Base-by-base conservation (phyloP, 1,140 invertebrate genomes). In the Drosophila littoralis region DNA sequence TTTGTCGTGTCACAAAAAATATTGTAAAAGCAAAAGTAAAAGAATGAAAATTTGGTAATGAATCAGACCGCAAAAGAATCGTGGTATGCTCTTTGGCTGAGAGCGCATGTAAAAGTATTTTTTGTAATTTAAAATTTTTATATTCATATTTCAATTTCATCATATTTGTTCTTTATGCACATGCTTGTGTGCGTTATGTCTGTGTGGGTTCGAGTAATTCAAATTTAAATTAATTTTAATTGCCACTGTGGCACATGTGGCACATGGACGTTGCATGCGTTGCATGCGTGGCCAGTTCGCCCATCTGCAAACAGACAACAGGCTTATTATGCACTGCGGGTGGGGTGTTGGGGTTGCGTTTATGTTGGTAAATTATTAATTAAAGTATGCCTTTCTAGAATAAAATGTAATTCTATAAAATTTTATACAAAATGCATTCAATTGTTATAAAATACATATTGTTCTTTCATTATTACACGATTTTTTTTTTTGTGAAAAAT, bases 181-280 rank as follows among this genome's bases (percentile, higher is more conserved):
- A 17, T 15, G 13, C 13, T 15, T 22, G 12, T 40, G n/a, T 22
- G 45, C 35, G 45, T 51, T 28, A 12, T 40, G 36, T 33, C 5
- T 52, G 40, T 36, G 40, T 48, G 42, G 60, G 48, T 52, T 77
- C 40, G 63, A 60, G 77, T 77, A 75, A 85, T 77, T 85, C 80
- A 84, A 88, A 89, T 77, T 89, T 83, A 83, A 83, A 88, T 88
- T 88, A 75, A 83, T 89, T 88, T 88, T 88, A 88, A 88, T 89
- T 89, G 83, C 83, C 84, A 76, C 66, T 73, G 33, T 48, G 38
- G 15, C 43, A 22, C 10, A 12, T 36, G 10, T 32, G 32, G 15
- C 13, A 55, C 32, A 35, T 32, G 43, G 45, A 43, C 33, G 22
- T 42, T 33, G 61, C 22, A 28, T 28, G 22, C 22, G 22, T 5